Evolutionary conservation across 64 coral and sea anemone species (phyloP).

Genomic region (Montipora efflorescens): DNA sequence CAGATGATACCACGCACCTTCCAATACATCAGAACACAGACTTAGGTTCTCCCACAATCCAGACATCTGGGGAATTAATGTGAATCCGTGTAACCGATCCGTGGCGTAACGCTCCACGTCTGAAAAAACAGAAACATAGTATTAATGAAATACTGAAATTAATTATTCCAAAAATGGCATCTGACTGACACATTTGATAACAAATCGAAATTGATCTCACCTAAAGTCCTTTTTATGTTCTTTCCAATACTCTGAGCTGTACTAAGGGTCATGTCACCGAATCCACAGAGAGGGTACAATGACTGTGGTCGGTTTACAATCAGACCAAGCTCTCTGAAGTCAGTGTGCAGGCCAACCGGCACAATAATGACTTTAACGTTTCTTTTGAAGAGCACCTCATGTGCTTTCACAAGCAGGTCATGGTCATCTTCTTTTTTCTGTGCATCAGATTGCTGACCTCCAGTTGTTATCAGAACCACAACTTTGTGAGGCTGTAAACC

Average conservation of each 20-base stretch:
- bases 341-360: slow-evolving; percentile 17
- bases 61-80: not conserved
- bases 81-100: not conserved
- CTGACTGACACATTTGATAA: not conserved
- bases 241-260: not conserved
- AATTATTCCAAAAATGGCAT: not conserved
- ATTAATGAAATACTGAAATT: not conserved
- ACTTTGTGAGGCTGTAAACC: not conserved
- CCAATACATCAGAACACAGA: slow-evolving; percentile 52
- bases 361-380: slow-evolving; percentile 30
- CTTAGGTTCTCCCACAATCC: slow-evolving; percentile 27
- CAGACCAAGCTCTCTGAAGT: slow-evolving; percentile 23
- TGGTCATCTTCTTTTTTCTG: not conserved
- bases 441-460: not conserved
- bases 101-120: slow-evolving; percentile 9
- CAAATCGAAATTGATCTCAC: not conserved
- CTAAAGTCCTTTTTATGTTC: not conserved
- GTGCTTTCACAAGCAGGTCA: not conserved
- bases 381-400: not conserved
- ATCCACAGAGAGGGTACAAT: not conserved
- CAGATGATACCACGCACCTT: slow-evolving; percentile 64
- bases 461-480: slow-evolving; percentile 21
- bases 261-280: not conserved
- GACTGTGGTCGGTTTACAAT: slow-evolving; percentile 33
- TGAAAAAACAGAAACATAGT: not conserved